These are phyloP conservation scores for Pseudomugil tenellus DNA, from an alignment of 2,797 vertebrate species.

Conservation along the genomic window DNA sequence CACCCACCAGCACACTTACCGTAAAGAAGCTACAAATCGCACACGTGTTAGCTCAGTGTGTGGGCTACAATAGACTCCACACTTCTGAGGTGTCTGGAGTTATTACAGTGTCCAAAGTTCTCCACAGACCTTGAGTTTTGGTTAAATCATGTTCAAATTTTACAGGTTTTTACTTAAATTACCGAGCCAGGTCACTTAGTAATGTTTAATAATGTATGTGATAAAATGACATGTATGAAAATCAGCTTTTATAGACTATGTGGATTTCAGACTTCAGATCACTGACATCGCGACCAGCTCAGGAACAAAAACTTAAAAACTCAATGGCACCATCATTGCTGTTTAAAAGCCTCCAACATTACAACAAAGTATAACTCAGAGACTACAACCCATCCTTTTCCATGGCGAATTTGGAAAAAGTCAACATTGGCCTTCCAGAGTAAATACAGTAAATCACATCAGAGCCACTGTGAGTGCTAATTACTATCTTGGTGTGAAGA, in stretches of 20 bases:
- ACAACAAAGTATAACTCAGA: not conserved
- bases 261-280: not conserved
- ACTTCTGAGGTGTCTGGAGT: conserved; percentile 51
- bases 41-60: conserved; percentile 45
- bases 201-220: not conserved
- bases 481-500: conserved; percentile 75
- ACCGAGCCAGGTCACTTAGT: not conserved
- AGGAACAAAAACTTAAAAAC: not conserved
- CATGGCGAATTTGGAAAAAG: conserved; percentile 26
- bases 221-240: not conserved
- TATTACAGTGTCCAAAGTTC: conserved; percentile 24
- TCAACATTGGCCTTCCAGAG: conserved; percentile 15
- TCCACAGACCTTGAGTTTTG: conserved; percentile 55
- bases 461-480: conserved; percentile 64
- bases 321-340: not conserved
- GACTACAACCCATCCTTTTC: not conserved
- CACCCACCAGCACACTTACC: conserved; percentile 53
- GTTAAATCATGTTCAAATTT: not conserved
- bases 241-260: not conserved
- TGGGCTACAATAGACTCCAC: conserved; percentile 61
- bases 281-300: rapidly evolving
- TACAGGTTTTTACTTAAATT: not conserved
- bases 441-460: conserved; percentile 64
- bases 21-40: conserved; percentile 42
- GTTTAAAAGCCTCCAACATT: not conserved